Evolutionary conservation across 2,888 invertebrate species (phyloP).

Genomic region (Apamea crenata): DNA sequence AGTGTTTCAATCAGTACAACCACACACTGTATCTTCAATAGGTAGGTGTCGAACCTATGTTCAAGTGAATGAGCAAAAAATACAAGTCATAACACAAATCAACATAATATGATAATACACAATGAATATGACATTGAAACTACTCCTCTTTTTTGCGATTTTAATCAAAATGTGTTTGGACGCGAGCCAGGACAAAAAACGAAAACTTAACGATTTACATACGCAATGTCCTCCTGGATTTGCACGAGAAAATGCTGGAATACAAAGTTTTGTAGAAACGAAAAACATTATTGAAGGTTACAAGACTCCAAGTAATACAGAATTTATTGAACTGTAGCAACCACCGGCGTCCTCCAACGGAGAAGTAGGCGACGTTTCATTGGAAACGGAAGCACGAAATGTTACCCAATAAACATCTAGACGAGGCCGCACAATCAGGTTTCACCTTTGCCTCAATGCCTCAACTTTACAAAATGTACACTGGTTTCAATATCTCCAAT

Average conservation of each 20-base stretch:
- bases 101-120: constrained; percentile 18
- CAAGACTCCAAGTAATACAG: constrained; percentile 19
- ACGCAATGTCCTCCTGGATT: constrained; percentile 32
- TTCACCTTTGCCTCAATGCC: constrained; percentile 85
- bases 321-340: constrained; percentile 47
- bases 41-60: constrained; percentile 3
- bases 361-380: constrained; percentile 69
- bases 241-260: constrained; percentile 26
- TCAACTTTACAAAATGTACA: constrained; percentile 69
- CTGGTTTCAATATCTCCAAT: constrained; percentile 70
- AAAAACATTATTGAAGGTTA: constrained; percentile 21
- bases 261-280: constrained; percentile 13
- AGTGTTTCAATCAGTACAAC: constrained; percentile 3
- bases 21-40: neutral
- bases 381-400: constrained; percentile 84
- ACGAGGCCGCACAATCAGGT: constrained; percentile 81
- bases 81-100: constrained; percentile 34
- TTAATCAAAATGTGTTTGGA: constrained; percentile 49
- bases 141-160: constrained; percentile 41
- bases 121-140: constrained; percentile 54
- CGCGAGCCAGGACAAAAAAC: constrained; percentile 50
- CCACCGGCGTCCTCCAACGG: constrained; percentile 53
- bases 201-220: constrained; percentile 43
- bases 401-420: constrained; percentile 81
- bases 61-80: constrained; percentile 36